These are phyloP conservation scores for Chromoteleia sp. DNA, from an alignment of 2,888 invertebrate species.

Conservation along the genomic window DNA sequence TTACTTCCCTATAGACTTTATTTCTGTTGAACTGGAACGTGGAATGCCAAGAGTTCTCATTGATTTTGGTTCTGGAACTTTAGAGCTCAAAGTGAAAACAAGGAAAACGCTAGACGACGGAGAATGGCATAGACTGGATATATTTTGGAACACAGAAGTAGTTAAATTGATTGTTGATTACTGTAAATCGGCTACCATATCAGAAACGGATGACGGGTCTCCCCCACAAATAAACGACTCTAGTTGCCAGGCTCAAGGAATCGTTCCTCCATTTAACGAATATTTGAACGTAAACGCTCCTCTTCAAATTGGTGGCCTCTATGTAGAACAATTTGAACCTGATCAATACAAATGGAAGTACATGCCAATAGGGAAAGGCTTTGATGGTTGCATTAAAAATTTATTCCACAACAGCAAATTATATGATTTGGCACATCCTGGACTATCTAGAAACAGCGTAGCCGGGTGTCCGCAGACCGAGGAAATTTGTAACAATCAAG, in stretches of 20 bases:
- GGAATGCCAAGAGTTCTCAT: conserved; percentile 95
- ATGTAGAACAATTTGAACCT: conserved; percentile 95
- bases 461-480: conserved; percentile 97
- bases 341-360: conserved; percentile 96
- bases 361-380: conserved; percentile 95
- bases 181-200: conserved; percentile 95
- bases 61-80: conserved; percentile 97
- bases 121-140: conserved; percentile 98
- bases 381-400: conserved; percentile 98
- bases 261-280: conserved; percentile 97
- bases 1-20: conserved; percentile 88
- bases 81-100: conserved; percentile 93
- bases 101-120: conserved; percentile 96
- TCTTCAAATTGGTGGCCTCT: conserved; percentile 96
- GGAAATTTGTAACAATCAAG: conserved; percentile 94
- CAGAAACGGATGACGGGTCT: conserved; percentile 95
- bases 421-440: conserved; percentile 97
- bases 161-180: conserved; percentile 97
- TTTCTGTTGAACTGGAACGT: conserved; percentile 96
- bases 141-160: conserved; percentile 97
- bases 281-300: conserved; percentile 98
- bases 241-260: conserved; percentile 95
- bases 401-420: conserved; percentile 97
- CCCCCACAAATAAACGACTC: conserved; percentile 95
- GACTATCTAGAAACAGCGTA: conserved; percentile 93